Base-by-base conservation (phyloP, 2,113 vertebrate species). In the Petrocephalus microphthalmus region DNA sequence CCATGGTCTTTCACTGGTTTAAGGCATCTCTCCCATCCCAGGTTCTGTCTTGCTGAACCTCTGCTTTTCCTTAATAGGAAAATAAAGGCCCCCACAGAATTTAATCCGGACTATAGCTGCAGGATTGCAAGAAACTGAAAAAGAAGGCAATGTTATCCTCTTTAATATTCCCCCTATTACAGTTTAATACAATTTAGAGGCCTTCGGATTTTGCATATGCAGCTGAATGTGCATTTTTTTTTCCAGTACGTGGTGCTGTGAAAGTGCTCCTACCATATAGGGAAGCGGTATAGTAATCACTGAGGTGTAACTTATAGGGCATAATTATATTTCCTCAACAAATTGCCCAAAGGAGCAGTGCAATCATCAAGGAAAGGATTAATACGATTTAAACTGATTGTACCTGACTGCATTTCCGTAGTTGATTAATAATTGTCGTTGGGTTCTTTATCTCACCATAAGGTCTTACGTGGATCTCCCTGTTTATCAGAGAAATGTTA, bases 301-400 rank as follows among this genome's bases (percentile, higher is more conserved):
- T 90, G 91, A 93, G 91, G 91, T 94, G 92, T 92, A 93, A 94
- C 93, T 94, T 93, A 93, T 92, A 89, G 90, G 89, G 91, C 89
- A 88, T 95, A 94, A 95, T 95, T 95, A 93, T 94, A 93, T 96
- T 95, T 96, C 94, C 91, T 90, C 91, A 89, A 92, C 93, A 94
- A 95, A 94, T 95, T 94, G 94, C 94, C 94, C 92, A 91, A 92
- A 94, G 94, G 93, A 94, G 89, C 88, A 83, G 92, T 91, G 89
- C 89, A 90, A 93, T 92, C 90, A 91, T 93, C 92, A 91, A 83
- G 91, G 90, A 89, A 92, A 92, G 93, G 94, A 95, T 94, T 95
- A 92, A 95, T 95, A 94, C 90, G 91, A 93, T 94, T 93, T 92
- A 93, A 93, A 94, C 94, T 95, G 93, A 93, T 95, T 95, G 92